Base-by-base conservation (phyloP, 1,140 invertebrate genomes). In the Hyles euphorbiae region DNA sequence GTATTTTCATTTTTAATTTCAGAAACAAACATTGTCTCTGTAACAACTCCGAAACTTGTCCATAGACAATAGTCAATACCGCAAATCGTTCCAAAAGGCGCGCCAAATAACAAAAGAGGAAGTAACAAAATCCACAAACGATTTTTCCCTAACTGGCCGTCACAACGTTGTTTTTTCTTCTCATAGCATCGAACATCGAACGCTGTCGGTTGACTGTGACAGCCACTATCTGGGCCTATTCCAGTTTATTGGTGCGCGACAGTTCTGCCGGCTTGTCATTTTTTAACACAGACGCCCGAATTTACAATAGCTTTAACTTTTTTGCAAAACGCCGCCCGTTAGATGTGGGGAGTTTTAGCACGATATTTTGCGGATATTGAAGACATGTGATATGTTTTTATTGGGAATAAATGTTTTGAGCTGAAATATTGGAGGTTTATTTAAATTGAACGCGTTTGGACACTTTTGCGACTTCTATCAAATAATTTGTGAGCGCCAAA, bases 231-330 rank as follows among this genome's bases (percentile, higher is more conserved):
- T 46, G 43, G 45, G 33, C 33, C 54, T 33, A 36, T 53, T 52
- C 43, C 60, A 40, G 36, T 52, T 49, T 61, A 56, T 56, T 56
- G 54, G 53, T 54, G 10, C 33, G 22, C 54, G 60, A 61, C 60
- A 61, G 60, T 52, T 50, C 32, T 47, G 60, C 40, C 53, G 45
- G 45, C 60, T 61, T 56, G 60, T 61, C 58, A 52, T 56, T 61
- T 60, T 60, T 55, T 55, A 34, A 55, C 43, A n/a, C 34, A 44
- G 57, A 34, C 36, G 12, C 49, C 11, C 3, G 44, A 53, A 36
- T 51, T 52, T 58, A 51, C 40, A 52, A 48, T 44, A 40, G 44
- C 47, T 52, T 58, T 5, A 3, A 33, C 51, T 57, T 52, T n/a
- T 46, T 51, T 58, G 36, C 8, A 8, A 40, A 40, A 5, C 4